These are phyloP conservation scores for Oreochromis mossambicus DNA, from an alignment of 2,797 vertebrate genomes.

Conservation along the genomic window DNA sequence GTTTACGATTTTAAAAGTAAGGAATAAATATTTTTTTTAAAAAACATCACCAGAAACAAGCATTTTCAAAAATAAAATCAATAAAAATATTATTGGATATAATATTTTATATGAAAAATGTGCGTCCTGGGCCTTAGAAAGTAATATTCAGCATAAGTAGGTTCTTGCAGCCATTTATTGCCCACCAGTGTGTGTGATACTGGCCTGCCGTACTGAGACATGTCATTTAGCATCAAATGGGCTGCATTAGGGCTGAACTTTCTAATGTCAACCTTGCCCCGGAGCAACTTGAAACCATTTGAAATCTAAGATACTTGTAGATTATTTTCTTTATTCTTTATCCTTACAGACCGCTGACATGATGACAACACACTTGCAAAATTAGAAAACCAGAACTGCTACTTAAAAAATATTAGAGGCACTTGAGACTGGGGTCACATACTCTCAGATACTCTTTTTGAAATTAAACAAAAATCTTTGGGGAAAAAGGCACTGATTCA, in stretches of 20 bases:
- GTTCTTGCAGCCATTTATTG: neutral
- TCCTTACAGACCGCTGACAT: neutral
- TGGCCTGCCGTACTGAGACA: neutral
- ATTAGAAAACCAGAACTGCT: neutral
- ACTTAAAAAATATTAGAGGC: neutral
- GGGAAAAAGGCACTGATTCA: neutral
- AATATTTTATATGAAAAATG: neutral
- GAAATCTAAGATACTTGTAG: neutral
- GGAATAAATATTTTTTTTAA: neutral
- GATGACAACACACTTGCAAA: neutral
- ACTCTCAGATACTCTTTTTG: neutral
- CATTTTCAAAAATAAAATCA: neutral
- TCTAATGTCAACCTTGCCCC: neutral
- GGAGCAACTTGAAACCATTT: neutral
- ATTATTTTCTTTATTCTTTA: neutral
- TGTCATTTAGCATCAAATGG: neutral
- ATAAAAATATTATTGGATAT: neutral
- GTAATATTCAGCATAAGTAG: neutral
- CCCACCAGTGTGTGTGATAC: neutral
- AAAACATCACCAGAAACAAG: neutral
- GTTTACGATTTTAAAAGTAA: neutral
- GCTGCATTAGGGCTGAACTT: neutral
- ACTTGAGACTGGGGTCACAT: neutral
- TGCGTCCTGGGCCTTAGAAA: neutral
- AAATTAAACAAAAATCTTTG: neutral